Evolutionary conservation across 37 sponge, comb jelly and placozoan genomes (phyloP).

Genomic region (Theonella swinhoei): DNA sequence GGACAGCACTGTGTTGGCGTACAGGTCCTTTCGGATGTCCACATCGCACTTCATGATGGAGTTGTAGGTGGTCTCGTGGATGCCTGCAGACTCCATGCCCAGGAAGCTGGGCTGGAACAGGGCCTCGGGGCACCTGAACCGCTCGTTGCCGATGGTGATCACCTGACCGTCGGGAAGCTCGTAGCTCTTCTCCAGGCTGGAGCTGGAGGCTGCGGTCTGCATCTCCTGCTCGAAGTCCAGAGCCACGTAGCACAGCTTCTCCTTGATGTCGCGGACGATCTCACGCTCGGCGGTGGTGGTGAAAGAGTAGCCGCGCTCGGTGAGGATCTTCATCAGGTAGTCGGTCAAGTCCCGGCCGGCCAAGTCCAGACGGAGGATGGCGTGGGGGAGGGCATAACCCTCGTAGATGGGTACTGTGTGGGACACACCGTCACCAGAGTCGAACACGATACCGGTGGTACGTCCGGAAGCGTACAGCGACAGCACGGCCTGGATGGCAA

Average conservation of each 20-base stretch:
- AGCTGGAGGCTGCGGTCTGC: conserved; percentile 91
- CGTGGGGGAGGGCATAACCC: conserved; percentile 98
- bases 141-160: conserved; percentile 99
- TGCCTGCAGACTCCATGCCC: conserved; percentile 99
- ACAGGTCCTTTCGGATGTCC: conserved; percentile 99
- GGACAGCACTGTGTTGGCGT: conserved; percentile 98
- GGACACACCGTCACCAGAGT: conserved; percentile 99
- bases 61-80: conserved; percentile 99
- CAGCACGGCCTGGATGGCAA: conserved; percentile 98
- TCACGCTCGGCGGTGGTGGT: conserved; percentile 95
- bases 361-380: conserved; percentile 99
- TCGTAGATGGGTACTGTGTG: conserved; percentile 99
- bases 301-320: conserved; percentile 94
- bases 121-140: conserved; percentile 89
- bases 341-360: conserved; percentile 99
- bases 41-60: conserved; percentile 99
- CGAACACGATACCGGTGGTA: conserved; percentile 99
- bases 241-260: conserved; percentile 99
- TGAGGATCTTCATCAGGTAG: conserved; percentile 99
- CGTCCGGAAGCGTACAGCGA: conserved; percentile 99
- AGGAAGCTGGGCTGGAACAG: conserved; percentile 92
- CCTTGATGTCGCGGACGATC: conserved; percentile 98
- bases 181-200: conserved; percentile 97
- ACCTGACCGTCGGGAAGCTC: conserved; percentile 99
- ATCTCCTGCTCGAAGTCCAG: conserved; percentile 99